These are phyloP conservation scores for Lydus trimaculatus DNA, from an alignment of 2,888 invertebrate species.

Conservation along the genomic window DNA sequence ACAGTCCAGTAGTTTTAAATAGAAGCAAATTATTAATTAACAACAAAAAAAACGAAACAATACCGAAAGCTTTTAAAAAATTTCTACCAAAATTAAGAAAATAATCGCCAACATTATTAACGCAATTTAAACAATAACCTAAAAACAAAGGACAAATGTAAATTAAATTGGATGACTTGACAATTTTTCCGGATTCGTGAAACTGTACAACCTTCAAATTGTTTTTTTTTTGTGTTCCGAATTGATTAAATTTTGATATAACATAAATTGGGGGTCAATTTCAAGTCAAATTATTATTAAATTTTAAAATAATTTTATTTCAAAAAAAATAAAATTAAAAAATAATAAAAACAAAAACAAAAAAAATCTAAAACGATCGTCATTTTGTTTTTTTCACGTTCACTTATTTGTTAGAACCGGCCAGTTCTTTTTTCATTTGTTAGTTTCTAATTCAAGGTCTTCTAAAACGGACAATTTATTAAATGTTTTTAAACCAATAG, in stretches of 20 bases:
- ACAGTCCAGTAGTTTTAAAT: slow-evolving; percentile 35
- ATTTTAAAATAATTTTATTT: neutral
- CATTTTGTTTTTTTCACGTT: slow-evolving; percentile 10
- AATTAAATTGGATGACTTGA: slow-evolving; percentile 4
- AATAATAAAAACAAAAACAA: too few relatives aligned
- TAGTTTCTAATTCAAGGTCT: slow-evolving; percentile 50
- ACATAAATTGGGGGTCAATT: too few relatives aligned
- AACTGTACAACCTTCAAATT: neutral
- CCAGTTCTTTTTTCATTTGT: slow-evolving; percentile 41
- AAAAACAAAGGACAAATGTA: neutral
- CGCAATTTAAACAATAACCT: neutral
- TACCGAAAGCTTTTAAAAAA: too few relatives aligned
- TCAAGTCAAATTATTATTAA: neutral
- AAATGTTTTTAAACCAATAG: slow-evolving; percentile 21
- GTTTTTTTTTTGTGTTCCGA: neutral
- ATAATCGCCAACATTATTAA: neutral
- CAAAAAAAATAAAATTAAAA: too few relatives aligned
- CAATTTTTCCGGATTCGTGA: slow-evolving; percentile 2
- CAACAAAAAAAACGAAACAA: neutral
- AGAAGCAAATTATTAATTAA: neutral
- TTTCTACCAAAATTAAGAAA: too few relatives aligned
- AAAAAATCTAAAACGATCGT: neutral
- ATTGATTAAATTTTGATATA: too few relatives aligned
- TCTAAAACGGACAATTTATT: slow-evolving; percentile 41
- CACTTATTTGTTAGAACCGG: slow-evolving; percentile 1